Evolutionary conservation across 2,888 invertebrate species (phyloP).

Genomic region (Criorhina ranunculi): DNA sequence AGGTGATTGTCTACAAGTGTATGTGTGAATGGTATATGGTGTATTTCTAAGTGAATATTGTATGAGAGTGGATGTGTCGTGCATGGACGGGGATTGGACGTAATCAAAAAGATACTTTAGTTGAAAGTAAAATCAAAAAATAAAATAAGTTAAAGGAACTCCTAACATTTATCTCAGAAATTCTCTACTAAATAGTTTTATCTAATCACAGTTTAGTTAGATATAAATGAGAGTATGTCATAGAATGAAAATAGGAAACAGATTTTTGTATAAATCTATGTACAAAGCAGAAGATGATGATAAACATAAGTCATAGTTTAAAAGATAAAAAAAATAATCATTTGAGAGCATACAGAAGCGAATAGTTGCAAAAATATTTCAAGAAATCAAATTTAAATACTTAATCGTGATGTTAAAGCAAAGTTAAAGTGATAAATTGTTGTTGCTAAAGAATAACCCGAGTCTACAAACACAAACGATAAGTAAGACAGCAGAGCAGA

Average conservation of each 20-base stretch:
- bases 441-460: too few species aligned
- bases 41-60: conserved; percentile 47
- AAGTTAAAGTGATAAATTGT: not conserved
- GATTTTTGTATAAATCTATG: conserved; percentile 77
- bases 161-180: conserved; percentile 71
- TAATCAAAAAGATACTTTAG: conserved; percentile 59
- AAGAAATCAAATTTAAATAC: not conserved
- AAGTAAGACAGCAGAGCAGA: too few species aligned
- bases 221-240: conserved; percentile 64
- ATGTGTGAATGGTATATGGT: conserved; percentile 48
- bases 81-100: conserved; percentile 26
- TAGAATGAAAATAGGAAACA: conserved; percentile 76
- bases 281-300: conserved; percentile 66
- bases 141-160: conserved; percentile 44
- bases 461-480: too few species aligned
- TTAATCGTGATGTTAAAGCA: conserved; percentile 12
- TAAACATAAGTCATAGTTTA: not conserved
- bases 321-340: conserved; percentile 27
- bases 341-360: conserved; percentile 24
- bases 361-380: conserved; percentile 13
- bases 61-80: conserved; percentile 53
- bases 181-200: conserved; percentile 64
- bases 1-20: conserved; percentile 37
- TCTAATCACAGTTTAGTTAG: conserved; percentile 68
- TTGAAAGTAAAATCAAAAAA: conserved; percentile 23